Percentiles rank a stretch among this genome's conserved stretches.
Conservation (phyloP, 1,140 invertebrate genomes). For the Bombus breviceps region DNA sequence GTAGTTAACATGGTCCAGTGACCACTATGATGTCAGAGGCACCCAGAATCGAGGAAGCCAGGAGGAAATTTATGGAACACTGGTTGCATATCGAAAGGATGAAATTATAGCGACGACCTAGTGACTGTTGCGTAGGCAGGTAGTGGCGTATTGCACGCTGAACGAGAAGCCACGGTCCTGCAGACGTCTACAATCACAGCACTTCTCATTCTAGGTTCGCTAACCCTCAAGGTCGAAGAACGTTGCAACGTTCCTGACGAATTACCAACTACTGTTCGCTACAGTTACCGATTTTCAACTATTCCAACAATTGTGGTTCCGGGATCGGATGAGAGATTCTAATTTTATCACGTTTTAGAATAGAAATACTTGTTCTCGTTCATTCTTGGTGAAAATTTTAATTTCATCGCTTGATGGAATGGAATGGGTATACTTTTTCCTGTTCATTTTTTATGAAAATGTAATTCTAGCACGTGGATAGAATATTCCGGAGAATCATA, state of each 20-base stretch:
- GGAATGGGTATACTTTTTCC: no score
- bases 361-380: neutral
- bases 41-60: neutral
- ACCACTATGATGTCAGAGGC: neutral
- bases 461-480: no score
- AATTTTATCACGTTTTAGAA: neutral
- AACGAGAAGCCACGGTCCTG: neutral
- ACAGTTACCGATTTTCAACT: neutral
- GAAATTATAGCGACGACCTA: neutral
- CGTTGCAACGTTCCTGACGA: neutral
- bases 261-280: neutral
- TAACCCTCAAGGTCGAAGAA: neutral
- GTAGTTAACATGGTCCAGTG: neutral
- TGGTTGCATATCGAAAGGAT: neutral
- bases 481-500: no score
- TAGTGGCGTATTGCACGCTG: neutral
- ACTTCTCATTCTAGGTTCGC: neutral
- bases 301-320: neutral
- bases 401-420: neutral
- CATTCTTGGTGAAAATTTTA: neutral
- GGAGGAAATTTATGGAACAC: conserved; percentile 3
- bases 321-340: neutral
- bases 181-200: neutral
- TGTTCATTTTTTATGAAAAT: no score
- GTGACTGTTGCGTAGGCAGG: neutral